These are phyloP conservation scores for Catharus minimus DNA, from an alignment of 2,113 vertebrate species.

Conservation along the genomic window DNA sequence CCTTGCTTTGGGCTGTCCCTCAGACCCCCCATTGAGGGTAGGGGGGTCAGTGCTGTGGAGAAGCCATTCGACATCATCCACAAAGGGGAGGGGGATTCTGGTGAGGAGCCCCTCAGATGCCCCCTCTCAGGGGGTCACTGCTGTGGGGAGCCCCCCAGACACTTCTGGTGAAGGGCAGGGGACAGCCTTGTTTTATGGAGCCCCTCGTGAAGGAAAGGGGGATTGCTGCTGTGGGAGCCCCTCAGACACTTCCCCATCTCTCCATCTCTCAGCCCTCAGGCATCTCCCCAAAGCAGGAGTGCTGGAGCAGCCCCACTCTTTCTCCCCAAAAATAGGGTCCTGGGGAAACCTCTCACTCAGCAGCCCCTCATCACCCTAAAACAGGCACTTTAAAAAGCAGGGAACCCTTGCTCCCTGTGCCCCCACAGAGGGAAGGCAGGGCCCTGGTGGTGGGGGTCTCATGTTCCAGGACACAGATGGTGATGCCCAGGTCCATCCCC, in stretches of 20 bases:
- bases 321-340: not conserved
- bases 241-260: not conserved
- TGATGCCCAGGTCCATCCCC: rapidly evolving
- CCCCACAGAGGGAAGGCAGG: rapidly evolving
- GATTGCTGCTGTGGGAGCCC: not conserved
- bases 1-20: not conserved
- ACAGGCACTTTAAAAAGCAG: not conserved
- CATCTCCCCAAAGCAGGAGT: too few species aligned
- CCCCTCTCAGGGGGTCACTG: rapidly evolving
- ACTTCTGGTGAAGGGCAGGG: not conserved
- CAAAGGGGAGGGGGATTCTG: not conserved
- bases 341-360: not conserved
- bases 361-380: not conserved
- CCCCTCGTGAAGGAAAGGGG: not conserved
- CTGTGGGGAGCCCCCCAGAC: not conserved
- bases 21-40: not conserved
- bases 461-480: rapidly evolving
- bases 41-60: not conserved
- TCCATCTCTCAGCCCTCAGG: not conserved
- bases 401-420: not conserved
- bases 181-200: not conserved
- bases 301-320: not conserved
- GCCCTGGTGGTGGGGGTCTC: not conserved
- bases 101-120: not conserved
- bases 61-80: not conserved